Percentiles rank a stretch among this genome's conserved stretches.
Conservation (phyloP, 2,113 vertebrate genomes). For the Malurus elegans region DNA sequence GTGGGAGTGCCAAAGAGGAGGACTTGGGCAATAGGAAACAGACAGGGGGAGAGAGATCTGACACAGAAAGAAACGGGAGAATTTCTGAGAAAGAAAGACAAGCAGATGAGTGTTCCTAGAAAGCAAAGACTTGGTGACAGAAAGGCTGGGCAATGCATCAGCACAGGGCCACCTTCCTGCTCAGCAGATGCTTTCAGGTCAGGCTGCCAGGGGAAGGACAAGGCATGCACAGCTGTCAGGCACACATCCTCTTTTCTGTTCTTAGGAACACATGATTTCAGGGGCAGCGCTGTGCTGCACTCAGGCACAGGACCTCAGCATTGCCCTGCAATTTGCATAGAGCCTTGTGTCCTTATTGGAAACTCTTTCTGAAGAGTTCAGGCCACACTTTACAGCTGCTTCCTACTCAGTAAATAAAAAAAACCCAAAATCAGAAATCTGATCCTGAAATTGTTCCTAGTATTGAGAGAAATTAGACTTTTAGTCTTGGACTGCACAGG, state of each 20-base stretch:
- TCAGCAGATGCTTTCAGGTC: background rate
- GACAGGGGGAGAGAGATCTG: background rate
- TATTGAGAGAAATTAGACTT: background rate
- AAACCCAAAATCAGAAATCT: background rate
- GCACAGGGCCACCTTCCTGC: background rate
- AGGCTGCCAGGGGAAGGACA: background rate
- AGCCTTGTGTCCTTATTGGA: background rate
- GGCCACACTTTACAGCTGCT: background rate
- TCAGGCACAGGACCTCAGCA: background rate
- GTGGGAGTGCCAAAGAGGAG: background rate
- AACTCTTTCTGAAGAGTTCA: background rate
- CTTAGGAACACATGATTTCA: background rate
- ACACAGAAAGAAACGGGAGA: background rate
- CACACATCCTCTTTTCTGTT: background rate
- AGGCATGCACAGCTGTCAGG: fast-evolving
- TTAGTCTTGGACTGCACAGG: background rate
- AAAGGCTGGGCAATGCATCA: background rate
- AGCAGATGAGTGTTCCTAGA: background rate
- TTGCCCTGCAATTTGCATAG: background rate
- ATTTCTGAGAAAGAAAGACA: background rate
- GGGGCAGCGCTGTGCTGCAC: fast-evolving
- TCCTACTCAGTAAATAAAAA: background rate
- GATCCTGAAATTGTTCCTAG: background rate
- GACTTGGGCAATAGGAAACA: background rate
- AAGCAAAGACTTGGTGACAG: background rate